Evolutionary conservation across 2,888 invertebrate genomes (phyloP).

Genomic region (Hirtodrosophila cameraria): DNA sequence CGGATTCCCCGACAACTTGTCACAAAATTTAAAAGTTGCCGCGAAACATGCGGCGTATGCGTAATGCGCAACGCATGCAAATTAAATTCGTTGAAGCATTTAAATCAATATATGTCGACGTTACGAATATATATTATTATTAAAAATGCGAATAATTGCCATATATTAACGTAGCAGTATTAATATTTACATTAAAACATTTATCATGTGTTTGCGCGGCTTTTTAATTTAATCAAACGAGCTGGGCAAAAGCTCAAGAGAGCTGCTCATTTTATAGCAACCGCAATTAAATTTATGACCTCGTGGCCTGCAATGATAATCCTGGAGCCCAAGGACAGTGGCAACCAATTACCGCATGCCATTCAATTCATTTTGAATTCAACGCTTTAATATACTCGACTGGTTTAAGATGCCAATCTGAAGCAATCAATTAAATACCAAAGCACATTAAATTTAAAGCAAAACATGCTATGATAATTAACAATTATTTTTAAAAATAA

Average conservation of each 20-base stretch:
- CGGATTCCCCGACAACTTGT: slow-evolving; percentile 51
- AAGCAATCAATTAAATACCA: slow-evolving; percentile 6
- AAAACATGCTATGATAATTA: neutral
- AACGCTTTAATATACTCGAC: slow-evolving; percentile 27
- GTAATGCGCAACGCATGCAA: slow-evolving; percentile 18
- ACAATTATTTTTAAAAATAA: neutral
- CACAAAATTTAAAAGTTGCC: slow-evolving; percentile 53
- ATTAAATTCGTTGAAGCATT: slow-evolving; percentile 33
- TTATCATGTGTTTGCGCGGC: slow-evolving; percentile 50
- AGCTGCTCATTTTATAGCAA: slow-evolving; percentile 44
- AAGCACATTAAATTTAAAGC: neutral
- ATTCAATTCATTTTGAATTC: slow-evolving; percentile 34
- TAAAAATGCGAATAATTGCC: slow-evolving; percentile 25
- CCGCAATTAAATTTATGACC: slow-evolving; percentile 48
- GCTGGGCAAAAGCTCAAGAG: neutral
- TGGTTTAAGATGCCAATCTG: slow-evolving; percentile 23
- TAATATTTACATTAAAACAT: slow-evolving; percentile 43
- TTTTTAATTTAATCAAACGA: slow-evolving; percentile 62
- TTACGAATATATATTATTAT: slow-evolving; percentile 26
- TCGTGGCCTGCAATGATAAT: slow-evolving; percentile 10
- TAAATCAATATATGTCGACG: slow-evolving; percentile 43
- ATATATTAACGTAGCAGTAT: slow-evolving; percentile 6
- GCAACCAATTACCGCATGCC: slow-evolving; percentile 37
- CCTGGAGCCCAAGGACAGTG: slow-evolving; percentile 5
- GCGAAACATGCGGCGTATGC: slow-evolving; percentile 13